These are phyloP conservation scores for Ivindomyrus marchei DNA, from an alignment of 2,113 vertebrate genomes.

Conservation along the genomic window DNA sequence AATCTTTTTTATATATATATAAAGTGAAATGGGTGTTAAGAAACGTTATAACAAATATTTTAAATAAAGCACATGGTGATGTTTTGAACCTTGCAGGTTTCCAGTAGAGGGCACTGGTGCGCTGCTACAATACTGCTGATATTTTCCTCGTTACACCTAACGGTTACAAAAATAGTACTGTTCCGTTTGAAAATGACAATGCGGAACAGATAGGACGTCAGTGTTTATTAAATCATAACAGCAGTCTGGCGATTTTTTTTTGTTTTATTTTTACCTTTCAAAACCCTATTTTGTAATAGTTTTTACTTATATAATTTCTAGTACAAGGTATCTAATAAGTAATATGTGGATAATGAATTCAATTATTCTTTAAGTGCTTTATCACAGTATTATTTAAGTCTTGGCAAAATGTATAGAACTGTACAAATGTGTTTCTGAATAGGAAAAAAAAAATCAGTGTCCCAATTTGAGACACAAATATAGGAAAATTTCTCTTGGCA, in stretches of 20 bases:
- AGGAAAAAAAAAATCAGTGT: neutral
- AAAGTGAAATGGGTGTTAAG: constrained; percentile 8
- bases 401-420: constrained; percentile 12
- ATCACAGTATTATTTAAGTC: constrained; percentile 19
- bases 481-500: constrained; percentile 12
- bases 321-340: constrained; percentile 1
- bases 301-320: neutral
- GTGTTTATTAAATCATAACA: neutral
- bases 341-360: constrained; percentile 11
- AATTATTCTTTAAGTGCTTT: constrained; percentile 21
- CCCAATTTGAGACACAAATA: neutral
- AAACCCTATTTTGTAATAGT: neutral
- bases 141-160: constrained; percentile 5
- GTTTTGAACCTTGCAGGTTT: neutral
- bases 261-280: neutral
- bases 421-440: constrained; percentile 1
- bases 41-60: neutral
- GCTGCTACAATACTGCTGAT: constrained; percentile 18
- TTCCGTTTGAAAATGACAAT: neutral
- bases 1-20: constrained; percentile 18
- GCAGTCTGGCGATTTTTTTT: neutral
- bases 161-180: neutral
- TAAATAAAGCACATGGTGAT: neutral
- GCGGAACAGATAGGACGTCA: neutral
- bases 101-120: constrained; percentile 19